Conservation (phyloP, 2,888 invertebrate genomes). For the Chrysolina oricalcia region DNA sequence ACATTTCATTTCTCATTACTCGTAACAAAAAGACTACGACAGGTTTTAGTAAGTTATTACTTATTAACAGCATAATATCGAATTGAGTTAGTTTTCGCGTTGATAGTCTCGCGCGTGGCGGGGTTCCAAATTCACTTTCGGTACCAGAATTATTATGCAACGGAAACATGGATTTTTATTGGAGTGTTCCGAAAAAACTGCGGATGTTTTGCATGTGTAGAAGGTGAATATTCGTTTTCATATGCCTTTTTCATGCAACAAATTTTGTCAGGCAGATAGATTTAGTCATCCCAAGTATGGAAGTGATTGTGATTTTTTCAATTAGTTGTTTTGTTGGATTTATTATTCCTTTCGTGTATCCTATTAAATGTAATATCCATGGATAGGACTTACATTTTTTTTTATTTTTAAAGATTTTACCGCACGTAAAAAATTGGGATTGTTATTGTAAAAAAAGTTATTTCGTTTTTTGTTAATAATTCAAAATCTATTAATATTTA, state of each 20-base stretch:
- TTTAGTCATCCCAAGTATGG: too few species aligned
- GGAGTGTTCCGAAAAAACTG: conserved; percentile 42
- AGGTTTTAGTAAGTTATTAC: conserved; percentile 26
- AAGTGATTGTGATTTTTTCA: too few species aligned
- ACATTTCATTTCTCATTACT: conserved; percentile 20
- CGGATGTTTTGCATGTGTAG: conserved; percentile 31
- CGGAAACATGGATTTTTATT: conserved; percentile 46
- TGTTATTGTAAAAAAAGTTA: too few species aligned
- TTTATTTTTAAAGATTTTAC: too few species aligned
- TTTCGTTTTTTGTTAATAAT: too few species aligned
- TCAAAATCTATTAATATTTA: too few species aligned
- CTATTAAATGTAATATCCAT: too few species aligned
- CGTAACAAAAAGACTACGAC: conserved; percentile 16
- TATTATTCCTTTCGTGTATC: too few species aligned
- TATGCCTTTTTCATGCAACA: background rate
- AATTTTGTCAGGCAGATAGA: too few species aligned
- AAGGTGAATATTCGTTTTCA: conserved; percentile 25
- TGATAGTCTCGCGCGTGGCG: conserved; percentile 4
- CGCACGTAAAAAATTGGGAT: too few species aligned
- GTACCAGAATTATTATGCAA: conserved; percentile 27
- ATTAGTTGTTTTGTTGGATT: too few species aligned
- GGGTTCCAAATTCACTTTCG: background rate
- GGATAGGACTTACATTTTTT: too few species aligned
- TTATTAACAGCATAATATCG: conserved; percentile 22
- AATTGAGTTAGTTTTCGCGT: conserved; percentile 14